Base-by-base conservation (phyloP, 1,140 invertebrate genomes). In the Meloidogyne floridensis region DNA sequence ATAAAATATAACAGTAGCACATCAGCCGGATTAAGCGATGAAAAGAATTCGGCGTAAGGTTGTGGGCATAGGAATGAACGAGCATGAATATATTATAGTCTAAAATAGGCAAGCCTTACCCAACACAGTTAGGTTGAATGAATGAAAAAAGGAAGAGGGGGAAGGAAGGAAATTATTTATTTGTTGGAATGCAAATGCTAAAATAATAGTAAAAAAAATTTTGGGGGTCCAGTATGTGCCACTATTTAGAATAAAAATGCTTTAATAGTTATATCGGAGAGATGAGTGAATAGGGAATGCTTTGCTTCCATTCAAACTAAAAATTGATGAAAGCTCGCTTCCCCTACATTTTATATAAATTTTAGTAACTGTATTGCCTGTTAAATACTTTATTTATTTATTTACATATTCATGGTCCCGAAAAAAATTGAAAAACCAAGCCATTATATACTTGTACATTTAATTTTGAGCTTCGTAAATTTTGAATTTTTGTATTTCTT, bases 151-250 rank as follows among this genome's bases (percentile, higher is more conserved):
- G 15, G 10, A 18, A 18, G n/a, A 1, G 59, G n/a, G 59, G 15
- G 15, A n/a, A n/a, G n/a, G 6, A 59, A 59, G 15, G 13, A n/a
- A n/a, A n/a, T n/a, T 65, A n/a, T 59, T 59, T 65, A 65, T 65
- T 65, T 65, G 59, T 15, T 65, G 59, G 59, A 65, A 65, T 65
- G 59, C 59, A 65, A 65, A 65, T 65, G 59, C 59, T 65, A 65
- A 65, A 65, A 59, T n/a, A n/a, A n/a, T 65, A n/a, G 56, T 32
- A 47, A 47, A 47, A 47, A 47, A 47, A 47, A 47, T 47, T 47
- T 47, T 47, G 47, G 47, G 47, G 59, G 59, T 65, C 59, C 56
- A 32, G 32, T 15, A 59, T 65, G 59, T 65, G 59, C 59, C 59
- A 65, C 15, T 65, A 47, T 47, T 47, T 6, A 65, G 4, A 9